phyloP scores from a whole-genome alignment of 53 echinoderm and acorn worm genomes.

The Echinarachnius parma region DNA sequence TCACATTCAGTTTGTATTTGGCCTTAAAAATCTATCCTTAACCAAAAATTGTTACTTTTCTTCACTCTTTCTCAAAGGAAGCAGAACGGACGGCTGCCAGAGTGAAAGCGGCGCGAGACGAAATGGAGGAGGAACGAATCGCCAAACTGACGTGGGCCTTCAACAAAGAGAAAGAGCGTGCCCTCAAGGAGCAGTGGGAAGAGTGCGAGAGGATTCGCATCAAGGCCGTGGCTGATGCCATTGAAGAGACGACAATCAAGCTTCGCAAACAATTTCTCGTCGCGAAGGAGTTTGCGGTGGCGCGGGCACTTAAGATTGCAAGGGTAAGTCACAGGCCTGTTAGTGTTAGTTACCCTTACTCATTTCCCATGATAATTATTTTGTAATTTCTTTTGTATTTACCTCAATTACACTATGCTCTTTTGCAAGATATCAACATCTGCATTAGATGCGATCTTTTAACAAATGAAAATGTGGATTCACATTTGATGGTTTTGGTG shows the following conservation, averaged over 20 bases:
- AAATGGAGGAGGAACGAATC: conserved; percentile 74
- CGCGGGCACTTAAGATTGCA: conserved; percentile 76
- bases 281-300: conserved; percentile 82
- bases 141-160: conserved; percentile 77
- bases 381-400: too few species aligned
- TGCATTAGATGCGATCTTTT: too few species aligned
- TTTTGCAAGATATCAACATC: too few species aligned
- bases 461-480: too few species aligned
- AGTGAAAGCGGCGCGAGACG: conserved; percentile 68
- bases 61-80: conserved; percentile 43
- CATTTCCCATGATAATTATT: too few species aligned
- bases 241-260: conserved; percentile 62
- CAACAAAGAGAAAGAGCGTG: conserved; percentile 79
- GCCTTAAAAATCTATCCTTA: too few species aligned
- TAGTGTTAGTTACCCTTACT: too few species aligned
- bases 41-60: not conserved
- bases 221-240: conserved; percentile 81
- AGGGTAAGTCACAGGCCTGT: conserved; percentile 81
- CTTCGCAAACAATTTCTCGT: conserved; percentile 80
- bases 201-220: conserved; percentile 84
- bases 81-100: conserved; percentile 71
- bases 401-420: too few species aligned
- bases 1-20: too few species aligned
- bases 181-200: conserved; percentile 81
- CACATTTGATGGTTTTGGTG: too few species aligned